phyloP scores from a whole-genome alignment of 1,140 invertebrate species.

The Tribolium castaneum region DNA sequence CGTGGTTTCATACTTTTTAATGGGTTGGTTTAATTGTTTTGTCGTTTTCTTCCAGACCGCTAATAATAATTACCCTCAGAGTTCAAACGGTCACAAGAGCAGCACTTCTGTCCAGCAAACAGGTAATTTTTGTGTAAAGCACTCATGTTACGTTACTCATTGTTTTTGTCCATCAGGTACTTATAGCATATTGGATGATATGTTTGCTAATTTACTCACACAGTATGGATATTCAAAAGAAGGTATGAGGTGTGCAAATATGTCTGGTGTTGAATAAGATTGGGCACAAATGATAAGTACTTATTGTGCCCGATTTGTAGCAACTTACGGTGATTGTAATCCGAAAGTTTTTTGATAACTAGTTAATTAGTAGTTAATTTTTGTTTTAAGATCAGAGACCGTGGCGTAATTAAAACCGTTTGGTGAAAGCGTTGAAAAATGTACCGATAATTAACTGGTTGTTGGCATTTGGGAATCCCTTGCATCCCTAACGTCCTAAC shows the following conservation, averaged over 20 bases:
- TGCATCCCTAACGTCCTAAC: slow-evolving; percentile 17
- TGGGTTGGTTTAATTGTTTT: not conserved
- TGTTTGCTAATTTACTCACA: slow-evolving; percentile 56
- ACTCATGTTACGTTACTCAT: slow-evolving; percentile 31
- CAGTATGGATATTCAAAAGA: slow-evolving; percentile 55
- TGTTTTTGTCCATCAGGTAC: slow-evolving; percentile 49
- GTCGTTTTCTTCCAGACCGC: slow-evolving; percentile 44
- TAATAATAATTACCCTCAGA: slow-evolving; percentile 52
- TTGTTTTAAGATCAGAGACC: no score
- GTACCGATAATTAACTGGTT: not conserved
- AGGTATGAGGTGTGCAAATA: slow-evolving; percentile 51
- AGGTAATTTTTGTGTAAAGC: slow-evolving; percentile 32
- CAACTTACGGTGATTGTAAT: not conserved
- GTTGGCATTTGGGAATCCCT: not conserved
- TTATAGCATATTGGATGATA: slow-evolving; percentile 57
- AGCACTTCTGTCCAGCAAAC: slow-evolving; percentile 41
- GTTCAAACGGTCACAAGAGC: slow-evolving; percentile 44
- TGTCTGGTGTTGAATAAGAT: slow-evolving; percentile 4
- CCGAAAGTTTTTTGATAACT: not conserved
- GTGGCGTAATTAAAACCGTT: no score
- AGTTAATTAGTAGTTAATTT: not conserved
- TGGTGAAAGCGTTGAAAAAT: no score
- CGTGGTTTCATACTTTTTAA: no score
- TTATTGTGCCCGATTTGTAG: not conserved
- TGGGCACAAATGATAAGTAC: slow-evolving; percentile 6